These are phyloP conservation scores for Hylaeus volcanicus DNA, from an alignment of 1,140 invertebrate genomes.

Conservation along the genomic window DNA sequence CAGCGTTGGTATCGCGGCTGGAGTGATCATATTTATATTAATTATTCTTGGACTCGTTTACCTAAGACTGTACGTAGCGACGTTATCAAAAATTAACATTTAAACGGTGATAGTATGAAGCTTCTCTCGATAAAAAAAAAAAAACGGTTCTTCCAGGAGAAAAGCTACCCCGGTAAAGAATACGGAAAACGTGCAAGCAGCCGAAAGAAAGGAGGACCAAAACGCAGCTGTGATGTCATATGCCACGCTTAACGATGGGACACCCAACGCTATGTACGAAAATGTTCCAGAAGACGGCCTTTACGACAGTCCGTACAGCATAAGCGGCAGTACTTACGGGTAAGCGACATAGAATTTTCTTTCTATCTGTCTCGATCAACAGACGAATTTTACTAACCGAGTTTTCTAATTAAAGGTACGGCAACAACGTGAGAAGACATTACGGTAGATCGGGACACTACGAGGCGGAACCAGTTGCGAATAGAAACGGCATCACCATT, in stretches of 20 bases:
- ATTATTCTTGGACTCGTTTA: conserved; percentile 89
- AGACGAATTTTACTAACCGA: conserved; percentile 59
- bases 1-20: conserved; percentile 89
- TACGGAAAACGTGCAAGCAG: conserved; percentile 92
- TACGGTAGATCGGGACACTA: conserved; percentile 84
- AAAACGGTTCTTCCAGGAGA: conserved; percentile 80
- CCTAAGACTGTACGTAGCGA: conserved; percentile 86
- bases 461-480: conserved; percentile 84
- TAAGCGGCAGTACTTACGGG: conserved; percentile 81
- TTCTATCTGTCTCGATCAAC: conserved; percentile 24
- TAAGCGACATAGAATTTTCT: conserved; percentile 66
- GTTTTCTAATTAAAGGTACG: conserved; percentile 73
- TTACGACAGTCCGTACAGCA: conserved; percentile 85
- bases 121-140: conserved; percentile 33
- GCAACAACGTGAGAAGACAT: conserved; percentile 83
- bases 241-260: conserved; percentile 87
- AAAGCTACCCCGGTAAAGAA: conserved; percentile 93
- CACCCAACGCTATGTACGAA: conserved; percentile 85
- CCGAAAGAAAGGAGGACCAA: conserved; percentile 90
- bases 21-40: conserved; percentile 88
- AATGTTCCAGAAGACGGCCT: conserved; percentile 88
- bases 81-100: background rate
- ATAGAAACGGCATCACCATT: conserved; percentile 86
- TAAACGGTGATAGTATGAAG: too few relatives aligned
- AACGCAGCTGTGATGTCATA: conserved; percentile 93